Evolutionary conservation across 1,140 invertebrate genomes (phyloP), one percentile per base, ranked within the genome.

Genomic region (Trinorchestia longiramus): DNA sequence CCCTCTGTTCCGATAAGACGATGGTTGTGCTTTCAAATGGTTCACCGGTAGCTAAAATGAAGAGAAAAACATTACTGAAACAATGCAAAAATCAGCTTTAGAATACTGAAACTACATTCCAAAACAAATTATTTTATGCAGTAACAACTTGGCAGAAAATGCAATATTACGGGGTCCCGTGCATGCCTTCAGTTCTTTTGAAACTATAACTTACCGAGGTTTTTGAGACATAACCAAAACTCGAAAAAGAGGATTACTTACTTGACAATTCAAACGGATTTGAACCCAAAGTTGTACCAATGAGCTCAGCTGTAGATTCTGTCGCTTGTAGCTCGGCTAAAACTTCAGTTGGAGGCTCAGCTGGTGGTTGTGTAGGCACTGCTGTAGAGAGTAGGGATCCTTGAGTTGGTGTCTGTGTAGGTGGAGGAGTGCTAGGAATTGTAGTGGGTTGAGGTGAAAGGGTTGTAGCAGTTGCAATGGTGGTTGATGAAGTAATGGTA

Each of bases 221-320:
- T 6, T 53, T 53, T 53, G 19, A 53, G 19, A 53, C 47, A 6
- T 77, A 19, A 77, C 1, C 36, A 77, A 42, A 43, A 19, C 41
- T 8, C 43, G 41, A 36, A 3, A 17, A 15, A 90, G 8, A 42
- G 17, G 43, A 41, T 90, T 6, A 94, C 92, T 94, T 43, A 94
- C 92, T 94, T 44, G 92, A 94, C 19, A 94, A 43, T 47, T 47
- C 44, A 47, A 94, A 94, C 43, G 92, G 92, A 44, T 94, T 47
- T 44, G 92, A 94, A 47, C 92, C 92, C n/a, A 94, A 47, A 19
- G 44, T 94, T 45, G 92, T 94, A 36, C 88, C 88, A 17, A 41
- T 91, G 41, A 15, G 15, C 41, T 91, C 88, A 23, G 19, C 28
- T 15, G 88, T 90, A 42, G 19, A n/a, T 45, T 94, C 92, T 44